phyloP scores from a whole-genome alignment of 2,113 vertebrate genomes.

The Neolamprologus variostigma region DNA sequence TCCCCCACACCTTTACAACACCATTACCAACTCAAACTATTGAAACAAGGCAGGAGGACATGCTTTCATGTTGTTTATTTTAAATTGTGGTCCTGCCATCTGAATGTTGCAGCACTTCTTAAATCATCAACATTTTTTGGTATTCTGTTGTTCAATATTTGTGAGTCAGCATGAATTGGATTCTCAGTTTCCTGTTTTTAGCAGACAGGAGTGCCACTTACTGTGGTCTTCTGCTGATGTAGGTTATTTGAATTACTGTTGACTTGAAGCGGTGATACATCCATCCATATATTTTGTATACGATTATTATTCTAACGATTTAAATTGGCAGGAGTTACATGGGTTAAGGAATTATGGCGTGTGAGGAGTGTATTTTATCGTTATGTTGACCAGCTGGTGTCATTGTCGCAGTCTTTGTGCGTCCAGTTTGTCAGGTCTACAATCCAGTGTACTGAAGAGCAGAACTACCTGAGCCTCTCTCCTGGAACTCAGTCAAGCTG shows the following conservation, averaged over 20 bases:
- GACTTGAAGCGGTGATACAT: not conserved
- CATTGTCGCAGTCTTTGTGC: not conserved
- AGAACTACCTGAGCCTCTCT: constrained; percentile 30
- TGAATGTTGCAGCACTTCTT: not conserved
- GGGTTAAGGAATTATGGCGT: not conserved
- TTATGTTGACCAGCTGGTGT: not conserved
- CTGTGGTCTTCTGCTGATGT: not conserved
- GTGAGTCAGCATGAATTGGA: not conserved
- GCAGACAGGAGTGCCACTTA: not conserved
- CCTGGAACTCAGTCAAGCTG: constrained; percentile 15
- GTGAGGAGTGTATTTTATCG: not conserved
- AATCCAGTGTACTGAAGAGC: not conserved
- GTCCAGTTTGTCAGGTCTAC: not conserved
- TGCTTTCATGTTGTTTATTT: not conserved
- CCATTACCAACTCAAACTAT: not conserved
- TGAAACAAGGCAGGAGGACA: not conserved
- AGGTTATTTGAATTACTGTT: not conserved
- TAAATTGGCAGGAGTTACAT: not conserved
- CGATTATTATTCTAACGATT: not conserved
- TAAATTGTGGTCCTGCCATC: not conserved
- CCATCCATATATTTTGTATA: no score
- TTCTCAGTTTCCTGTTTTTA: not conserved
- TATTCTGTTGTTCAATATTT: not conserved
- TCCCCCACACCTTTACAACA: not conserved
- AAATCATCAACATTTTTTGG: fast-evolving